A percentile compares a stretch with the other conserved stretches of the same genome.
Conservation (phyloP, 1,140 invertebrate genomes). For the Diachasma alloeum region DNA sequence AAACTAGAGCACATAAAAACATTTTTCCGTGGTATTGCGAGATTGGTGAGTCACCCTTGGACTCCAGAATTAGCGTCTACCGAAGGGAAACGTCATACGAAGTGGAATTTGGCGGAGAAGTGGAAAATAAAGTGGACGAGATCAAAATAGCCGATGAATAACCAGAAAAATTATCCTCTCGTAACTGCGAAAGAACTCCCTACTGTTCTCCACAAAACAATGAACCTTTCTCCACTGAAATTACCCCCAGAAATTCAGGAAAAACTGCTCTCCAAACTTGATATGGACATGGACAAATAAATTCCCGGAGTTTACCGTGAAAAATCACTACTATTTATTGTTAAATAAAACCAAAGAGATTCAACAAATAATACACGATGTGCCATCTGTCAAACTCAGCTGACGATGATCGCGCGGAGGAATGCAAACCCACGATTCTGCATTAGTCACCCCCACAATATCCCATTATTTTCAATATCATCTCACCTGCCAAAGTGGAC, state of each 20-base stretch:
- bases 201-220: no score
- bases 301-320: background rate
- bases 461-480: background rate
- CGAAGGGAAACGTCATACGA: background rate
- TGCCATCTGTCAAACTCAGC: conserved; percentile 29
- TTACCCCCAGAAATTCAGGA: background rate
- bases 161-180: no score
- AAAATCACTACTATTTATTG: background rate
- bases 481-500: conserved; percentile 60
- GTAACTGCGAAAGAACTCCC: background rate
- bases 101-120: background rate
- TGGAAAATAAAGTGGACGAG: background rate
- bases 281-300: no score
- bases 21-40: background rate
- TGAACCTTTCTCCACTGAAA: background rate
- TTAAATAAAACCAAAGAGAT: background rate
- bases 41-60: background rate
- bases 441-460: background rate
- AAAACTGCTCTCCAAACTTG: background rate
- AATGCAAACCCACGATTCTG: background rate
- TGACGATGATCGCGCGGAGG: conserved; percentile 11
- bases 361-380: background rate
- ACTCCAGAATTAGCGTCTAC: conserved; percentile 4
- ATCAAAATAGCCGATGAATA: no score
- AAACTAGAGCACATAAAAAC: background rate